Evolutionary conservation across 35 echinoderm and acorn worm species (phyloP).

Genomic region (Antedon bifida): DNA sequence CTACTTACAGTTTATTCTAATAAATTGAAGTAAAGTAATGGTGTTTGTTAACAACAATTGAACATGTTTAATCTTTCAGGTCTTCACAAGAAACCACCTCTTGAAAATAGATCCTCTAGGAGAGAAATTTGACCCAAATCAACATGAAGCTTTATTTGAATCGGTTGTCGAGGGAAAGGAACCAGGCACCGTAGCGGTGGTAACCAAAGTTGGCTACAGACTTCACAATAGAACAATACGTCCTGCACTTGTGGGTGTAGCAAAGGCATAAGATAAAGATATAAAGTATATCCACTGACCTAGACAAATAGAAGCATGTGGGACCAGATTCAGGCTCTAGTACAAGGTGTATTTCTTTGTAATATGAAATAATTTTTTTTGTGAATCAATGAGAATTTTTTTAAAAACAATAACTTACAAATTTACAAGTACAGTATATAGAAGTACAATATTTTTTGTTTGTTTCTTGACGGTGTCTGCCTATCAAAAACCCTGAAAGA

Average conservation of each 20-base stretch:
- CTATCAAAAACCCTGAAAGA: no score
- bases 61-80: slow-evolving; percentile 25
- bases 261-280: slow-evolving; percentile 39
- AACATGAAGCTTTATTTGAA: slow-evolving; percentile 95
- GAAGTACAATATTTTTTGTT: no score
- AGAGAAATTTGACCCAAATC: slow-evolving; percentile 95
- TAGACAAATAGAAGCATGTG: no score
- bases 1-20: no score
- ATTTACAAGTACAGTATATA: no score
- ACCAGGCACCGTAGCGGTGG: slow-evolving; percentile 64
- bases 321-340: no score
- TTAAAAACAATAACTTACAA: no score
- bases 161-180: slow-evolving; percentile 56
- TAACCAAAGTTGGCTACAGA: slow-evolving; percentile 84
- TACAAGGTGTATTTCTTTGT: no score
- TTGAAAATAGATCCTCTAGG: slow-evolving; percentile 51
- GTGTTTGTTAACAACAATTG: background rate
- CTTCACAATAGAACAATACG: slow-evolving; percentile 88
- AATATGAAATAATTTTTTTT: no score
- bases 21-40: no score
- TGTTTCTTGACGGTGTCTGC: no score
- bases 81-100: slow-evolving; percentile 75
- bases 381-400: no score
- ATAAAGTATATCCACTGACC: background rate
- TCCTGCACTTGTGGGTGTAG: slow-evolving; percentile 86